A percentile compares a stretch with the other conserved stretches of the same genome.
Evolutionary conservation across 92 coral and sea anemone species (phyloP).

Genomic region (Porites rus): DNA sequence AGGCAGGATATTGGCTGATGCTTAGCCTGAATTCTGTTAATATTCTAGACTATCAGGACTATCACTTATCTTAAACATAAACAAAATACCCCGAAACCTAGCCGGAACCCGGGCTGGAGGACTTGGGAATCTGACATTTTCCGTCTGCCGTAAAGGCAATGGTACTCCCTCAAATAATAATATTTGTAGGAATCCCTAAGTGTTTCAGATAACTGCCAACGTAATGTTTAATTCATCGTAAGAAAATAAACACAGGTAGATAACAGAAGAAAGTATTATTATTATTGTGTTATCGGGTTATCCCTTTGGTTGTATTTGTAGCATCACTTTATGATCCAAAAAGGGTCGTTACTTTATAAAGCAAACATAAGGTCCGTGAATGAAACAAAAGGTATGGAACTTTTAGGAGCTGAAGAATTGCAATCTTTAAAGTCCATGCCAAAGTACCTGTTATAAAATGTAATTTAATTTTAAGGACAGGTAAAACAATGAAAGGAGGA

Average conservation of each 20-base stretch:
- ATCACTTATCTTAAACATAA: no score
- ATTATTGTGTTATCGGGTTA: background rate
- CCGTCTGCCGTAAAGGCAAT: no score
- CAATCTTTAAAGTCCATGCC: background rate
- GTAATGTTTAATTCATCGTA: slow-evolving; percentile 3
- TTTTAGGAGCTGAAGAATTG: background rate
- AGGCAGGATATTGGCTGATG: no score
- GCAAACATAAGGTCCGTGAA: background rate
- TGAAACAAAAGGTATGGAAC: background rate
- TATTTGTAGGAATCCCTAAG: no score
- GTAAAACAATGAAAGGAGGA: background rate
- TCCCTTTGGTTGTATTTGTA: background rate
- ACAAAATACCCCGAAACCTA: no score
- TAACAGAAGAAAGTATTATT: no score
- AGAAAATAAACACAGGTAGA: background rate
- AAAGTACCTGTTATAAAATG: background rate
- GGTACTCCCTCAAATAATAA: no score
- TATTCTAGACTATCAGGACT: no score
- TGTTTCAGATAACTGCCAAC: background rate
- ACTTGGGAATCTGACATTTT: no score
- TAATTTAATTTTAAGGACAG: background rate
- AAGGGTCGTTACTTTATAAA: background rate
- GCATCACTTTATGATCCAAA: background rate
- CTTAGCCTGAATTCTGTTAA: no score
- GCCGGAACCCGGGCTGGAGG: no score